A percentile compares a stretch with the other conserved stretches of the same genome.
Evolutionary conservation across 2,113 vertebrate species (phyloP).

Genomic region (Sinosuthora webbiana): DNA sequence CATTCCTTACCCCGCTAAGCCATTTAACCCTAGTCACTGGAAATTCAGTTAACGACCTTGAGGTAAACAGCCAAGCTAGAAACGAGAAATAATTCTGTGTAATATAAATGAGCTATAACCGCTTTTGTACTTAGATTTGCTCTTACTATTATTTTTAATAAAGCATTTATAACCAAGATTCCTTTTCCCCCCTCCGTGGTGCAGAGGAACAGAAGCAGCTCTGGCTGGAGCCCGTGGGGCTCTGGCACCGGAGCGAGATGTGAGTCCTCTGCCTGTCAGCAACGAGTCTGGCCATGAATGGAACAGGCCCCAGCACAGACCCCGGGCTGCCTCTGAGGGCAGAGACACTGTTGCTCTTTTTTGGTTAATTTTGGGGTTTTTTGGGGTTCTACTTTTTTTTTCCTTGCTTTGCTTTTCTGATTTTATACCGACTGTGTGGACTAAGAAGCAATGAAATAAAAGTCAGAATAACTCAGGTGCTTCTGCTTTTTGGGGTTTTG

Average conservation of each 20-base stretch:
- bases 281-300: slow-evolving; percentile 78
- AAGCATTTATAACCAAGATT: slow-evolving; percentile 62
- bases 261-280: slow-evolving; percentile 65
- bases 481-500: not conserved
- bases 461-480: slow-evolving; percentile 75
- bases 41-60: slow-evolving; percentile 72
- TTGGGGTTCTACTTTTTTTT: not conserved
- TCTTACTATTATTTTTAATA: slow-evolving; percentile 68
- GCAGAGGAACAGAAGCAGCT: slow-evolving; percentile 54
- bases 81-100: slow-evolving; percentile 74
- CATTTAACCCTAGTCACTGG: slow-evolving; percentile 79
- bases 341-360: slow-evolving; percentile 62
- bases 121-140: slow-evolving; percentile 75
- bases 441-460: slow-evolving; percentile 84
- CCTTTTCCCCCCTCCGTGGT: not conserved
- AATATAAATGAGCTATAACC: slow-evolving; percentile 74
- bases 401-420: slow-evolving; percentile 72
- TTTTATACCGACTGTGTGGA: slow-evolving; percentile 81
- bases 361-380: not conserved
- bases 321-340: slow-evolving; percentile 76
- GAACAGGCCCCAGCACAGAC: slow-evolving; percentile 66
- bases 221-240: not conserved
- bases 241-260: not conserved
- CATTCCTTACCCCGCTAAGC: slow-evolving; percentile 78
- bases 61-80: slow-evolving; percentile 65